These are phyloP conservation scores for Vireo griseus DNA, from an alignment of 2,797 vertebrate genomes.

Conservation along the genomic window DNA sequence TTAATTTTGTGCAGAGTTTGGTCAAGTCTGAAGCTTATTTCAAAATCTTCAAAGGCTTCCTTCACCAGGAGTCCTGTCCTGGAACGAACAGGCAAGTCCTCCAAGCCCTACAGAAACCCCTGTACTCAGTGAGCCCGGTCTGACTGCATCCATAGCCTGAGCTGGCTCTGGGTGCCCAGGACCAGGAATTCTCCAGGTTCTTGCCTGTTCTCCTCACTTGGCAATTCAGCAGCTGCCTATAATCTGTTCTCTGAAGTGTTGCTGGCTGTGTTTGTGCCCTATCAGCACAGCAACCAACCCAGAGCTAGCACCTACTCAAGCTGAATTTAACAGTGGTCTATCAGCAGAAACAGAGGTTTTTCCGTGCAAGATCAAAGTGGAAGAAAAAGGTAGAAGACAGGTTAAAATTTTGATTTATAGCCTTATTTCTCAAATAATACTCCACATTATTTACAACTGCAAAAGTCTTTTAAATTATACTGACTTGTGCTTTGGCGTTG, in stretches of 20 bases:
- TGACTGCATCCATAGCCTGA: rapidly evolving
- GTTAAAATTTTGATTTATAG: neutral
- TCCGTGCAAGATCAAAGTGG: rapidly evolving
- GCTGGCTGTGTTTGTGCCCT: neutral
- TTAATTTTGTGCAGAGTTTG: neutral
- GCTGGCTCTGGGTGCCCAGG: neutral
- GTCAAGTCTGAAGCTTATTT: neutral
- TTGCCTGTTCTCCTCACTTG: neutral
- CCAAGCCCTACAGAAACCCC: neutral
- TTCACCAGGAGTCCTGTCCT: neutral
- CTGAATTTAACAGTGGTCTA: neutral
- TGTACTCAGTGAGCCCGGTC: neutral
- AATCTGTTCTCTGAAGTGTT: neutral
- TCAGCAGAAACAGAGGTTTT: neutral
- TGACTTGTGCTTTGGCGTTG: neutral
- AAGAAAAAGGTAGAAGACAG: neutral
- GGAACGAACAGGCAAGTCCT: neutral
- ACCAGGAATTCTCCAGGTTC: neutral
- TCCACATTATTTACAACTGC: neutral
- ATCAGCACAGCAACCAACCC: neutral
- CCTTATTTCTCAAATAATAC: neutral
- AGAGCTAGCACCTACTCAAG: neutral
- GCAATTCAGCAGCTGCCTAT: neutral
- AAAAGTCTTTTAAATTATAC: neutral
- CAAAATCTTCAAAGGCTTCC: neutral